phyloP scores from a whole-genome alignment of 2,113 vertebrate species.

The Anolis sagrei region DNA sequence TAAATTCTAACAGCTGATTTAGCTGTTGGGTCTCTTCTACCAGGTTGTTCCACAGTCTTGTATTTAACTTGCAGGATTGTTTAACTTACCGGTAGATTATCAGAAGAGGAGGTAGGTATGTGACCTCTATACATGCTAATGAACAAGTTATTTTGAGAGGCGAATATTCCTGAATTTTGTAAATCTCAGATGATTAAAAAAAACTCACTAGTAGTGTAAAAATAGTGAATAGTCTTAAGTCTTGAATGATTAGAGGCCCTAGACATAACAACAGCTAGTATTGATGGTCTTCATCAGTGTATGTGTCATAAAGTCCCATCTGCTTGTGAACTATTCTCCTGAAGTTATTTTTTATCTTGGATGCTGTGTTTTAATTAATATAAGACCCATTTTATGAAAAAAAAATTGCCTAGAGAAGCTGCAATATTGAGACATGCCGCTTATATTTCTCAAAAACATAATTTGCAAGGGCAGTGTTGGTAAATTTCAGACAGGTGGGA shows the following conservation, averaged over 20 bases:
- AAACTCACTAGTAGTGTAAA: neutral
- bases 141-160: neutral
- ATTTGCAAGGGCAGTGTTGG: neutral
- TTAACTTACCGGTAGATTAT: neutral
- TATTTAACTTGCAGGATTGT: conserved; percentile 11
- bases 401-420: neutral
- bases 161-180: neutral
- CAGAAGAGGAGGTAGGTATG: conserved; percentile 2
- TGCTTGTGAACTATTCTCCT: neutral
- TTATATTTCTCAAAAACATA: neutral
- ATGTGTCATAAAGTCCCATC: neutral
- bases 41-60: too few species aligned
- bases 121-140: neutral
- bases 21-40: too few species aligned
- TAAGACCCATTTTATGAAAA: neutral
- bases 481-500: too few species aligned
- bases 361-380: neutral
- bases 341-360: neutral
- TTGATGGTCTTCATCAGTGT: neutral
- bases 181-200: neutral
- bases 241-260: conserved; percentile 11
- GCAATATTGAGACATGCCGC: too few species aligned
- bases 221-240: neutral
- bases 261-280: neutral
- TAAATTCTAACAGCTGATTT: too few species aligned